phyloP scores from a whole-genome alignment of 1,140 invertebrate genomes.

The Magallana ariakensis region DNA sequence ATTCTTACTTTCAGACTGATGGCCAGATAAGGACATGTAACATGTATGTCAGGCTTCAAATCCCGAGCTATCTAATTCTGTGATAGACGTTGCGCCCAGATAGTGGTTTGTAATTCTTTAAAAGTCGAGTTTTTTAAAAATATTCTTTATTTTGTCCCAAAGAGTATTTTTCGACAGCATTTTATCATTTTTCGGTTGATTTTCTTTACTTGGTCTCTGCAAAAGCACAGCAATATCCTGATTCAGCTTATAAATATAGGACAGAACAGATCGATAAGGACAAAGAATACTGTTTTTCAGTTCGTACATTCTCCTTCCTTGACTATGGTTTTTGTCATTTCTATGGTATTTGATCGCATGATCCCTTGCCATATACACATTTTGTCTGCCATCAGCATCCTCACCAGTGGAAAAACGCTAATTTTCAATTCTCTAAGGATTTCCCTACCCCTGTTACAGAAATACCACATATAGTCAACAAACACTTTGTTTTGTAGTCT shows the following conservation, averaged over 20 bases:
- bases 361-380: background rate
- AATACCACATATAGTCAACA: conserved; percentile 43
- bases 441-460: conserved; percentile 49
- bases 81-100: conserved; percentile 31
- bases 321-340: background rate
- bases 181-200: conserved; percentile 15
- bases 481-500: conserved; percentile 40
- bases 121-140: background rate
- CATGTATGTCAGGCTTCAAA: conserved; percentile 25
- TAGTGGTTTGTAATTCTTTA: background rate
- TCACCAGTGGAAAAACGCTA: background rate
- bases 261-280: background rate
- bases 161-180: conserved; percentile 38
- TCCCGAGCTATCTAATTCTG: conserved; percentile 21
- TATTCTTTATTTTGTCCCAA: conserved; percentile 1
- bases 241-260: conserved; percentile 29
- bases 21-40: conserved; percentile 7
- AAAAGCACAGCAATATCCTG: background rate
- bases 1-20: background rate
- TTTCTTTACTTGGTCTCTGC: conserved; percentile 25
- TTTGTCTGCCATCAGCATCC: background rate
- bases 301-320: conserved; percentile 44
- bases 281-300: background rate
- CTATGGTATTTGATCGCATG: conserved; percentile 29
- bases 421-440: conserved; percentile 41